Evolutionary conservation across 2,113 vertebrate species (phyloP), one percentile per base, ranked within the genome.

Genomic region (Nerophis lumbriciformis): DNA sequence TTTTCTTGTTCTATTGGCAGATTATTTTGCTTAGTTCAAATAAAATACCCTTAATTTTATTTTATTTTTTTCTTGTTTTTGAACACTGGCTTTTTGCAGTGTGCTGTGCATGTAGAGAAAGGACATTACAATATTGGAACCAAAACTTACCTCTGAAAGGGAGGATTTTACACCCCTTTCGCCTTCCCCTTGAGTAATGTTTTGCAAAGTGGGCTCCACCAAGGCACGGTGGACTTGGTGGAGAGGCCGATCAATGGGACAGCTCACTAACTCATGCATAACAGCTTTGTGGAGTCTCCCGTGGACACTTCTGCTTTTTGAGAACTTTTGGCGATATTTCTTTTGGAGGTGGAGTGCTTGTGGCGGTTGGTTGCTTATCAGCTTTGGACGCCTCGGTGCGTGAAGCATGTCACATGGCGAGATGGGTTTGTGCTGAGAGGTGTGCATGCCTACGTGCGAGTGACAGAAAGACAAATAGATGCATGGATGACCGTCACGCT

Each of bases 191-290:
- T 59, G 78, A 77, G 81, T 54, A 64, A 83, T 84, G 80, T 87
- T 87, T 82, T 84, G 77, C 72, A 77, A 84, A 87, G 77, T 88
- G 80, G 79, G 78, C 68, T 75, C 21, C 62, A 61, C 77, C 75
- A 85, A 84, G 71, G 80, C 84, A 75, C 79, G 76, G 80, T 66
- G 82, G 80, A 83, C 76, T 82, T 71, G 53, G 65, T 79, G 80
- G 77, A 81, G 68, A 80, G 76, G 63, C 72, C 77, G 87, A 87
- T 88, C 83, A 86, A 87, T 87, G 78, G 85, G 83, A 86, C 80
- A 82, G 80, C 85, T 79, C 61, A 75, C 66, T 75, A 80, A 66
- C 73, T 87, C 61, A 88, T 78, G 83, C 87, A 74, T 78, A 69
- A 76, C 82, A 77, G 79, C 85, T 86, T 83, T 86, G 78, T 80